Conservation (phyloP, 2,113 vertebrate species). For the Xiphophorus hellerii region DNA sequence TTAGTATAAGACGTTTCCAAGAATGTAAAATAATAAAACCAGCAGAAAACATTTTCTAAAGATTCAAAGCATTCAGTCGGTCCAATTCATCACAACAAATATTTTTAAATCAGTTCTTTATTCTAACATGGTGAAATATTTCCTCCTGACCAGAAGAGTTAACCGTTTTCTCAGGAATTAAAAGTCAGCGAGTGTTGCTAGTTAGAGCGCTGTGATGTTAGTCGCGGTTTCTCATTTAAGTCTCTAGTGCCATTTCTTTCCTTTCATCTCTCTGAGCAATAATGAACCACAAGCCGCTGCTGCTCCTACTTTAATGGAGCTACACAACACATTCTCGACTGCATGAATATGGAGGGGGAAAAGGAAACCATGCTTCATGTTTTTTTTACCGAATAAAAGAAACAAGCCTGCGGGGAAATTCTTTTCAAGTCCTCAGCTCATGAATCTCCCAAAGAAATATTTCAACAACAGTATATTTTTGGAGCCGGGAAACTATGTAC, state of each 20-base stretch:
- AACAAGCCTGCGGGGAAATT: background rate
- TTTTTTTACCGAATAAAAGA: constrained; percentile 55
- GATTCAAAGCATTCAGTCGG: too few relatives aligned
- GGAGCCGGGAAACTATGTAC: constrained; percentile 13
- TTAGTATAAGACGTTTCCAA: too few relatives aligned
- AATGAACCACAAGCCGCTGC: constrained; percentile 32
- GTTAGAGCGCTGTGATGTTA: background rate
- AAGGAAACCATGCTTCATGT: constrained; percentile 31
- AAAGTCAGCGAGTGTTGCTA: background rate
- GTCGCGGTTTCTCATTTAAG: constrained; percentile 11
- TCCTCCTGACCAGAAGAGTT: background rate
- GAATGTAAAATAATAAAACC: too few relatives aligned
- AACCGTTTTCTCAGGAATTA: constrained; percentile 1
- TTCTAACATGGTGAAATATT: background rate
- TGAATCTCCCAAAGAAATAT: constrained; percentile 42
- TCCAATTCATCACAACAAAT: background rate
- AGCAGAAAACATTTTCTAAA: too few relatives aligned
- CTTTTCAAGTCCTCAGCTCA: constrained; percentile 55
- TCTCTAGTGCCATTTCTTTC: background rate
- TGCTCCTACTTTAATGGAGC: constrained; percentile 18
- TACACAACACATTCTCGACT: constrained; percentile 40
- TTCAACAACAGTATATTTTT: constrained; percentile 30
- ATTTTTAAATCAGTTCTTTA: background rate
- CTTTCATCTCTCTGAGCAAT: constrained; percentile 40
- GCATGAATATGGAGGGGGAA: constrained; percentile 24